Conservation (phyloP, 2,113 vertebrate genomes). For the Sphaerodactylus townsendi region DNA sequence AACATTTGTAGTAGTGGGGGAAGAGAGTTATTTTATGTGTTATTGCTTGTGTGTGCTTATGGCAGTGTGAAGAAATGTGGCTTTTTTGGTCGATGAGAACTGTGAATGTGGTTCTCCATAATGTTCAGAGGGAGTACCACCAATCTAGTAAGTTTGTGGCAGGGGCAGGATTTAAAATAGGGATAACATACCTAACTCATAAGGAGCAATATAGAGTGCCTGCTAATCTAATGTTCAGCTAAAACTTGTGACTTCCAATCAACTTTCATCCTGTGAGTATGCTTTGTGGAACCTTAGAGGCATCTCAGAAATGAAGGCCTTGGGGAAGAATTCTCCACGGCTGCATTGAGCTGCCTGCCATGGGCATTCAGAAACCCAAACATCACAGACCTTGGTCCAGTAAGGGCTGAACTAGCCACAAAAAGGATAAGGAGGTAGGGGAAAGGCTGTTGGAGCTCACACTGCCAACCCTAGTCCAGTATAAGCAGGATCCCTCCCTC, state of each 20-base stretch:
- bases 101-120: no score
- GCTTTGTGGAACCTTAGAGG: background rate
- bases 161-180: background rate
- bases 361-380: background rate
- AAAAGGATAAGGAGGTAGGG: no score
- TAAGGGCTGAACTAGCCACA: background rate
- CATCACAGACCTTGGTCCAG: no score
- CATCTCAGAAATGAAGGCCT: background rate
- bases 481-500: background rate
- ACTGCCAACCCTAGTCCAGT: background rate
- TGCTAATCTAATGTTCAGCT: background rate
- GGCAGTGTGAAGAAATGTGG: no score
- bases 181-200: no score
- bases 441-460: background rate
- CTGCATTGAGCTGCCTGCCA: background rate
- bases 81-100: no score
- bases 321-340: no score
- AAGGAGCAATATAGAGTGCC: background rate
- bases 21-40: no score
- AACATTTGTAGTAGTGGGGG: no score
- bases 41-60: no score
- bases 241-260: background rate
- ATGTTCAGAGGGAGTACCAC: no score
- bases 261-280: background rate
- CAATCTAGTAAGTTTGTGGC: background rate